Conservation (phyloP, 2,113 vertebrate species). For the Dasyornis broadbenti region DNA sequence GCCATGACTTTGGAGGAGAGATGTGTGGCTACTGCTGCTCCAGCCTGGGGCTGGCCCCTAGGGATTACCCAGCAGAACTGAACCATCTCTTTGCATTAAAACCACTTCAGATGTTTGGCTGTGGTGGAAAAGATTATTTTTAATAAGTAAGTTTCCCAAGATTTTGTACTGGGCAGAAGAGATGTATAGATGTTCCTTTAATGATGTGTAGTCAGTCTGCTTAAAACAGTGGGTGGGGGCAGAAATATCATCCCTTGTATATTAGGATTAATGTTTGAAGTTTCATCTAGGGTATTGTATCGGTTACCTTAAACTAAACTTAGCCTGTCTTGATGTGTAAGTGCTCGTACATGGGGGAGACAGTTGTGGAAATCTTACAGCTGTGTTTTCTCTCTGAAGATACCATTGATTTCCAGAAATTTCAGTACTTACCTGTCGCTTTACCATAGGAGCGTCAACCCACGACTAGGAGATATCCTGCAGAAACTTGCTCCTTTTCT, state of each 20-base stretch:
- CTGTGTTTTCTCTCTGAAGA: background rate
- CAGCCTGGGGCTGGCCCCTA: background rate
- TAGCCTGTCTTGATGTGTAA: background rate
- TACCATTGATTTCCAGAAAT: background rate
- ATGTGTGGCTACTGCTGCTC: background rate
- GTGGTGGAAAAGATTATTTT: background rate
- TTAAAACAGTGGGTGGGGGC: background rate
- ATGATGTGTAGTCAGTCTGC: background rate
- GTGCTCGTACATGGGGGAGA: background rate
- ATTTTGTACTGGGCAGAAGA: background rate
- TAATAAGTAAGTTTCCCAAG: background rate
- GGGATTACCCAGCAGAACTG: background rate
- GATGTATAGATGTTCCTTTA: background rate
- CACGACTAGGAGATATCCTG: conserved; percentile 92
- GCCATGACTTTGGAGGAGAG: background rate
- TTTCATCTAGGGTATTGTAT: background rate
- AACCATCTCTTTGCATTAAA: background rate
- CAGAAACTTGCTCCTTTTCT: conserved; percentile 96
- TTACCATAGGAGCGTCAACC: conserved; percentile 80
- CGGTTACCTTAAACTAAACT: background rate
- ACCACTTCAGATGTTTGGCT: background rate
- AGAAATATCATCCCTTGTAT: background rate
- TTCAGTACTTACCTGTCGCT: background rate
- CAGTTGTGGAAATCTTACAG: background rate
- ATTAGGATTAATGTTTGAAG: background rate